Percentiles rank a stretch among this genome's conserved stretches.
These are phyloP conservation scores for Ophioderma brevispina DNA, from an alignment of 35 echinoderm and acorn worm genomes.

Conservation along the genomic window DNA sequence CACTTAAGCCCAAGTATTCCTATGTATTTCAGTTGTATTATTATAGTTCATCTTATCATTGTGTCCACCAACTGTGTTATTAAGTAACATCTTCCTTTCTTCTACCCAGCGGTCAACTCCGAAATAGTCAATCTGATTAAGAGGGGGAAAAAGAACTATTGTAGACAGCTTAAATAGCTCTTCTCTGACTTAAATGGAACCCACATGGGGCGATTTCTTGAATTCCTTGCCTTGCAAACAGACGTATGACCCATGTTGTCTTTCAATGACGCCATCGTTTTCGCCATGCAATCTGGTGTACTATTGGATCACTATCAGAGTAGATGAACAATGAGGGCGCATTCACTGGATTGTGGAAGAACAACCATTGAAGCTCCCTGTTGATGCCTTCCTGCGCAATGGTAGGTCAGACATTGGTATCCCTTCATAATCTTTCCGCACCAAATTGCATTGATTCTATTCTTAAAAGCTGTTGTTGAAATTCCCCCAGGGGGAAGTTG, in stretches of 20 bases:
- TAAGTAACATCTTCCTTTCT: too few species aligned
- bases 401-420: slow-evolving; percentile 40
- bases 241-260: slow-evolving; percentile 58
- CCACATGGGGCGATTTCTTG: slow-evolving; percentile 80
- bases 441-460: slow-evolving; percentile 35
- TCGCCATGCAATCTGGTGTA: slow-evolving; percentile 25
- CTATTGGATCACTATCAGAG: slow-evolving; percentile 79
- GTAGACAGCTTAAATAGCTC: slow-evolving; percentile 70
- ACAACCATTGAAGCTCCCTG: slow-evolving; percentile 40
- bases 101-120: too few species aligned
- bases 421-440: slow-evolving; percentile 11
- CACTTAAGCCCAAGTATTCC: too few species aligned
- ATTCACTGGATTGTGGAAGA: slow-evolving; percentile 66
- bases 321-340: slow-evolving; percentile 85
- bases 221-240: slow-evolving; percentile 73
- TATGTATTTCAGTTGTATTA: too few species aligned
- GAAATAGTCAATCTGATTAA: slow-evolving; percentile 69
- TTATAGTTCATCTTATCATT: too few species aligned
- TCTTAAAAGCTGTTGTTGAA: slow-evolving; percentile 48
- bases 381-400: slow-evolving; percentile 64
- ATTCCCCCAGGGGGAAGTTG: slow-evolving; percentile 73
- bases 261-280: slow-evolving; percentile 30
- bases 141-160: too few species aligned
- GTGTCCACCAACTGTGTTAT: too few species aligned
- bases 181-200: slow-evolving; percentile 74